Percentiles rank a stretch among this genome's conserved stretches.
These are phyloP conservation scores for Epirrhoe tristata DNA, from an alignment of 2,888 invertebrate genomes.

Conservation along the genomic window DNA sequence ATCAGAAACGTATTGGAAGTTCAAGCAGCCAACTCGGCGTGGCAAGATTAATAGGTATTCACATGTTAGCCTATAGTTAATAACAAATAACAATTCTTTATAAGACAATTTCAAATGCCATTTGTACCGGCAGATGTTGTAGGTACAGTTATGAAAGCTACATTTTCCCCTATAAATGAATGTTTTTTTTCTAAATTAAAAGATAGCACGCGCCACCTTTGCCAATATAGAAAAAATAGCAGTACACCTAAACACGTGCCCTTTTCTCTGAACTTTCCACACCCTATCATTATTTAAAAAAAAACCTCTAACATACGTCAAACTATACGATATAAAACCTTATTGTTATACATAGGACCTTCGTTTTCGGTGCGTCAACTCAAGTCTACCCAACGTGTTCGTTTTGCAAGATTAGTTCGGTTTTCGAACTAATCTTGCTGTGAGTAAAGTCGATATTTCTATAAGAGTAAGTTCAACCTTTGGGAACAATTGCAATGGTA, in stretches of 20 bases:
- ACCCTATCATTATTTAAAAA: conserved; percentile 21
- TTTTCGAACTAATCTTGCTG: too few relatives aligned
- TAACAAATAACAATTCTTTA: too few relatives aligned
- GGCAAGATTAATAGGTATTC: too few relatives aligned
- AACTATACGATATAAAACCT: conserved; percentile 5
- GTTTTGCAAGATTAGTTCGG: too few relatives aligned
- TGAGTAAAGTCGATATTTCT: too few relatives aligned
- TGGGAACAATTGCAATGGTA: conserved; percentile 19
- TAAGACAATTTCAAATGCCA: too few relatives aligned
- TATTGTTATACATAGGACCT: not conserved
- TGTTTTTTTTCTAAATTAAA: not conserved
- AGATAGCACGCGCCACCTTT: conserved; percentile 37
- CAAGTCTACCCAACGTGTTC: not conserved
- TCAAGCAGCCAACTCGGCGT: too few relatives aligned
- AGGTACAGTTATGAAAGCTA: not conserved
- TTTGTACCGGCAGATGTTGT: not conserved
- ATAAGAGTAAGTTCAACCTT: conserved; percentile 2
- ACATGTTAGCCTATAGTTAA: too few relatives aligned
- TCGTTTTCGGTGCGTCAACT: not conserved
- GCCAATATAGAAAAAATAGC: not conserved
- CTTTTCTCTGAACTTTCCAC: conserved; percentile 32
- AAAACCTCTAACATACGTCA: conserved; percentile 25
- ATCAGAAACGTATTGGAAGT: too few relatives aligned
- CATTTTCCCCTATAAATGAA: not conserved
- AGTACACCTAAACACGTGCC: conserved; percentile 18